Conservation (phyloP, 2,113 vertebrate genomes). For the Varanus komodoensis region DNA sequence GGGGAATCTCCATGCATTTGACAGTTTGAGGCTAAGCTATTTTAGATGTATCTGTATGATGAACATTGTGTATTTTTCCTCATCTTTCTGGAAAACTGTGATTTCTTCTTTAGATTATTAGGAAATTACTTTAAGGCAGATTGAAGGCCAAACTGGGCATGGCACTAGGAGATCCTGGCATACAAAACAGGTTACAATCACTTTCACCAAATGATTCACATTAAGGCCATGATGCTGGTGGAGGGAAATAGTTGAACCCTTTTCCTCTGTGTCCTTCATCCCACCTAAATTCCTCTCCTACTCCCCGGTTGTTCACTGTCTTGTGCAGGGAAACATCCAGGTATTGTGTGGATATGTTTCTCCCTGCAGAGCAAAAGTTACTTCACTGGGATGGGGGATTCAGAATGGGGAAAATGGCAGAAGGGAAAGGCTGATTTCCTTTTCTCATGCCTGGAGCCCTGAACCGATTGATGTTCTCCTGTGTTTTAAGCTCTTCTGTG, state of each 20-base stretch:
- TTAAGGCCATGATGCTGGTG: neutral
- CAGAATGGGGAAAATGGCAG: no score
- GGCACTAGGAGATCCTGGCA: neutral
- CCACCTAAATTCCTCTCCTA: neutral
- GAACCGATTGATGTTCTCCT: neutral
- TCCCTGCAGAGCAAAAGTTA: neutral
- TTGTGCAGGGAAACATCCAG: neutral
- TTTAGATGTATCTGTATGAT: neutral
- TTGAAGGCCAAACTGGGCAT: neutral
- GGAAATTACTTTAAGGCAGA: neutral
- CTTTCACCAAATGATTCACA: neutral
- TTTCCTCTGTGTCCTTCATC: neutral
- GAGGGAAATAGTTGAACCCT: no score
- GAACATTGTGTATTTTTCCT: neutral
- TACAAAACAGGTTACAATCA: neutral
- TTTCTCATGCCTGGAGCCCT: neutral
- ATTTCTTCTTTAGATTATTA: neutral
- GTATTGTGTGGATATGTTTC: neutral
- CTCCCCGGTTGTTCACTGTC: neutral
- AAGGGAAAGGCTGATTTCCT: no score
- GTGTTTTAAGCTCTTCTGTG: no score
- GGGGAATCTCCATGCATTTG: neutral
- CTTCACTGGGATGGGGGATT: neutral
- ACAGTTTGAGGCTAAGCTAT: neutral
- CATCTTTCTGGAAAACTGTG: neutral